Conservation (phyloP, 2,797 vertebrate species). For the Lutjanus campechanus region DNA sequence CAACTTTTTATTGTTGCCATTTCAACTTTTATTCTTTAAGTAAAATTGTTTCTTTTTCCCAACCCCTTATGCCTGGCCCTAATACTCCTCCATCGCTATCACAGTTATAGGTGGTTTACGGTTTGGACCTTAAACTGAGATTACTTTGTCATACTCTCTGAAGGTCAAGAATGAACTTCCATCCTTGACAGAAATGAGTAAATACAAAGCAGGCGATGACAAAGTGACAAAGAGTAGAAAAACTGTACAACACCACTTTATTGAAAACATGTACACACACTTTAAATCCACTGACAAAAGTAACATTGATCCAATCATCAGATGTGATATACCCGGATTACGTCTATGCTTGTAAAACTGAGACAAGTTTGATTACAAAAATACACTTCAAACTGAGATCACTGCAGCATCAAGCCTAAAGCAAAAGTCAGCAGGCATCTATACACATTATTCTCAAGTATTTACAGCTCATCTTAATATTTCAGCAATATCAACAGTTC, state of each 20-base stretch:
- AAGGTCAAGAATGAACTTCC: background rate
- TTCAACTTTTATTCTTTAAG: too few species aligned
- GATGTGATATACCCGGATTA: constrained; percentile 1
- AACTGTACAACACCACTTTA: constrained; percentile 66
- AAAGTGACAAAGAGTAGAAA: background rate
- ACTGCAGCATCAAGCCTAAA: constrained; percentile 1
- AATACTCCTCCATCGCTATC: too few species aligned
- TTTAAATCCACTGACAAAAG: constrained; percentile 30
- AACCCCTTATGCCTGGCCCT: too few species aligned
- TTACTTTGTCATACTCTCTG: too few species aligned
- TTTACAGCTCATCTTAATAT: constrained; percentile 58
- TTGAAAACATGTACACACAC: constrained; percentile 54
- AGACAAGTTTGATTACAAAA: background rate
- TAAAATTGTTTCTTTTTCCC: too few species aligned
- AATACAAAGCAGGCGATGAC: background rate
- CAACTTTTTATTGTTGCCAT: too few species aligned
- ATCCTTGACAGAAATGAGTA: background rate
- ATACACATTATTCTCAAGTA: constrained; percentile 37
- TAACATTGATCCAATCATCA: constrained; percentile 33
- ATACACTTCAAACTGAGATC: constrained; percentile 32
- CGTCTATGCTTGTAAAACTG: background rate
- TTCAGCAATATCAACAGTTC: background rate
- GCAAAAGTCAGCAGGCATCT: constrained; percentile 21
- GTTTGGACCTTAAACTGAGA: background rate
- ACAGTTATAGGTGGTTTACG: too few species aligned